phyloP scores from a whole-genome alignment of 1,140 invertebrate species.

The Heliconius melpomene region DNA sequence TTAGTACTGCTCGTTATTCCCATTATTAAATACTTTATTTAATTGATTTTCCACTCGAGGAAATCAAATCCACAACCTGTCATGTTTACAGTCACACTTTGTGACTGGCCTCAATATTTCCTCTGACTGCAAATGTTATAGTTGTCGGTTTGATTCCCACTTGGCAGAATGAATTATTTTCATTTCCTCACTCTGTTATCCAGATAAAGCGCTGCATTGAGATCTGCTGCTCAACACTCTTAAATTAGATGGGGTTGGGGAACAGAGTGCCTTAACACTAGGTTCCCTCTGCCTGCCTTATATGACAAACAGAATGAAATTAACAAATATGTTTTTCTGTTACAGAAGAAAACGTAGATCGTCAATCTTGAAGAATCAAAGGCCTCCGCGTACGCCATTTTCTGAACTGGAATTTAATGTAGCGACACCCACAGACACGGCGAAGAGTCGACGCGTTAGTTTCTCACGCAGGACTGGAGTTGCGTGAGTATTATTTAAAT shows the following conservation, averaged over 20 bases:
- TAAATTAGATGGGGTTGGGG: background rate
- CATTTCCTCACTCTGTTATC: background rate
- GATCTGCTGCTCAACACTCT: too few species aligned
- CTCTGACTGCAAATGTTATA: background rate
- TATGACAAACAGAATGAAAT: background rate
- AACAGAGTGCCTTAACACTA: background rate
- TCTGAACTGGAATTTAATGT: constrained; percentile 71
- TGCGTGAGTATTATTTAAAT: constrained; percentile 51
- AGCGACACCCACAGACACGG: constrained; percentile 63
- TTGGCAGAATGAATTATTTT: background rate
- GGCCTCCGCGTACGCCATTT: constrained; percentile 63
- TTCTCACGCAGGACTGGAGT: constrained; percentile 67
- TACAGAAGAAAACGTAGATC: constrained; percentile 70
- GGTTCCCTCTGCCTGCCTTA: background rate
- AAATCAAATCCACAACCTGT: too few species aligned
- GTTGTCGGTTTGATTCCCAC: background rate
- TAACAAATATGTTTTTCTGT: constrained; percentile 16
- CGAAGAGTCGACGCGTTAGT: constrained; percentile 70
- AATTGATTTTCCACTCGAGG: too few species aligned
- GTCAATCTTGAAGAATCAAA: constrained; percentile 70
- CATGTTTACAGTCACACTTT: too few species aligned
- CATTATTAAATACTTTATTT: too few species aligned
- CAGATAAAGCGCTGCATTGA: background rate
- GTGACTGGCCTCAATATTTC: too few species aligned
- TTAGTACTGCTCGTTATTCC: too few species aligned